Conservation (phyloP, 2,888 invertebrate species). For the Hermaeophaga mercurialis region DNA sequence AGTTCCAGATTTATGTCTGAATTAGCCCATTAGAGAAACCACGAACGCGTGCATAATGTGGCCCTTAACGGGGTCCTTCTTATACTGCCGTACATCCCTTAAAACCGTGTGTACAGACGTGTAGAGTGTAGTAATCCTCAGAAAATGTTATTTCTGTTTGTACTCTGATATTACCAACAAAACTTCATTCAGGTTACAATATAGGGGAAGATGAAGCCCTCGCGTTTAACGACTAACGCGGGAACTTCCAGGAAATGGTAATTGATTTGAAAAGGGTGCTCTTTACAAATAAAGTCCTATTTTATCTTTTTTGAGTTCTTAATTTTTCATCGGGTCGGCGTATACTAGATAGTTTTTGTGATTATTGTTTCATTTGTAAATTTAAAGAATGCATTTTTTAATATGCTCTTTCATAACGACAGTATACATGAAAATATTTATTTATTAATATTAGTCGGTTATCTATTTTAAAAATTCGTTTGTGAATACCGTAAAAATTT, state of each 20-base stretch:
- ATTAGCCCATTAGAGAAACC: constrained; percentile 51
- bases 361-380: no score
- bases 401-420: no score
- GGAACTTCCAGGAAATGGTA: constrained; percentile 1
- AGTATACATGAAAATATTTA: no score
- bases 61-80: constrained; percentile 6
- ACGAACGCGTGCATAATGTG: constrained; percentile 48
- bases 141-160: constrained; percentile 15
- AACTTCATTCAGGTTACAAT: background rate
- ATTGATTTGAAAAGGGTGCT: constrained; percentile 1
- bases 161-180: constrained; percentile 11
- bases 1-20: constrained; percentile 30
- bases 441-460: no score
- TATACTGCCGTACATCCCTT: background rate
- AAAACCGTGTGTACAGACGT: constrained; percentile 3
- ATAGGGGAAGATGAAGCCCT: background rate
- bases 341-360: no score
- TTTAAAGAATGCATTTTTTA: no score
- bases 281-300: background rate
- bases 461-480: no score
- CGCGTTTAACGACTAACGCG: background rate
- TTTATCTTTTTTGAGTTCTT: background rate
- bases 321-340: no score
- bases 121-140: constrained; percentile 11
- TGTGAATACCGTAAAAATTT: no score